Conservation (phyloP, 2,113 vertebrate species). For the Rhadina sibilatrix region DNA sequence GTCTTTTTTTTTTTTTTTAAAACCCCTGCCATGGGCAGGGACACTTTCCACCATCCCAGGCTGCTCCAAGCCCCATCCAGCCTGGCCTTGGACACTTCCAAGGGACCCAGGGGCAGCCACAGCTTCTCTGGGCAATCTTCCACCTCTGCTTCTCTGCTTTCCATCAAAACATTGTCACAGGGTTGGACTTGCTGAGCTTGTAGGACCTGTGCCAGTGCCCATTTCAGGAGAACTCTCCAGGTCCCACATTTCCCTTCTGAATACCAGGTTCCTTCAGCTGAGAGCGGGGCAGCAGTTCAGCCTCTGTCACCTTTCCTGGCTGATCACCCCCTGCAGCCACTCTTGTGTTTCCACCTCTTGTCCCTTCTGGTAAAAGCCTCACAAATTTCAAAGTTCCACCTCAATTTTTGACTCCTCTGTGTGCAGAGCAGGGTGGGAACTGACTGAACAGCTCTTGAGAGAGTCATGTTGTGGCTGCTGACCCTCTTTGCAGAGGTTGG, state of each 20-base stretch:
- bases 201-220: rapidly evolving
- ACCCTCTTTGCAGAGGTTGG: not conserved
- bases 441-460: not conserved
- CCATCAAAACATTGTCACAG: not conserved
- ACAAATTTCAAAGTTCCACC: rapidly evolving
- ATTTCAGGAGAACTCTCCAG: not conserved
- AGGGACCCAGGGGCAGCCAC: not conserved
- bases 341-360: not conserved
- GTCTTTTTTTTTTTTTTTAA: not conserved
- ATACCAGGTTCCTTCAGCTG: not conserved
- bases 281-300: not conserved
- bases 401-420: rapidly evolving
- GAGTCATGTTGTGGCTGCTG: not conserved
- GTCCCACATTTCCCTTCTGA: not conserved
- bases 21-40: not conserved
- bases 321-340: not conserved
- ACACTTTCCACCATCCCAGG: not conserved
- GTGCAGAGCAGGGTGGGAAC: not conserved
- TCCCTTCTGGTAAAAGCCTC: not conserved
- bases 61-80: rapidly evolving
- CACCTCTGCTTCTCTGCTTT: not conserved
- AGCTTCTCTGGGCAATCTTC: not conserved
- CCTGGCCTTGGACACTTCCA: not conserved
- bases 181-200: rapidly evolving
- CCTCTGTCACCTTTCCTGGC: not conserved